Conservation (phyloP, 1,140 invertebrate species). For the Trypoxylus dichotomus region DNA sequence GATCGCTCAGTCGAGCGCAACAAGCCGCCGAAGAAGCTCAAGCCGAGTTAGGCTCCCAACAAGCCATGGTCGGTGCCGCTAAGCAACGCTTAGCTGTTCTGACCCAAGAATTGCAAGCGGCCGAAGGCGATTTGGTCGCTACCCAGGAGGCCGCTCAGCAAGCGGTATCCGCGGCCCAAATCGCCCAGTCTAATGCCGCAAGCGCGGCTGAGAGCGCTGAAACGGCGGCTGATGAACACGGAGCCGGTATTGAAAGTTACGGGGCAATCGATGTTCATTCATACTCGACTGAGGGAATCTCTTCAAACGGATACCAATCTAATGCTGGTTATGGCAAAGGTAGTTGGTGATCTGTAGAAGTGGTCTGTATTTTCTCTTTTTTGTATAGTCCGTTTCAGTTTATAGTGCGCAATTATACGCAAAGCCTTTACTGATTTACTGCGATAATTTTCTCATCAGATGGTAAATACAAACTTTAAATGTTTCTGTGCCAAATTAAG, state of each 20-base stretch:
- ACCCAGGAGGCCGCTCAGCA: slow-evolving; percentile 59
- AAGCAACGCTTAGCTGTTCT: slow-evolving; percentile 57
- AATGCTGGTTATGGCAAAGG: no score
- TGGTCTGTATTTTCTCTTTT: no score
- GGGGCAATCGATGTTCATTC: no score
- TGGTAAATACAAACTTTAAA: no score
- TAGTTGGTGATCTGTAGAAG: no score
- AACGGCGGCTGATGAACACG: slow-evolving; percentile 39
- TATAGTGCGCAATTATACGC: no score
- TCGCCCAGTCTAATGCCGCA: slow-evolving; percentile 60
- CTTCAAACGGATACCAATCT: neutral
- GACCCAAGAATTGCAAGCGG: slow-evolving; percentile 59
- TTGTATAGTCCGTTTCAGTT: no score
- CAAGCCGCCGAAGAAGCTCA: slow-evolving; percentile 59
- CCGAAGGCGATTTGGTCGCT: slow-evolving; percentile 58
- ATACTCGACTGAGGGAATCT: neutral
- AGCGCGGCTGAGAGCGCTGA: slow-evolving; percentile 58
- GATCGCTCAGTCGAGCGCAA: slow-evolving; percentile 57
- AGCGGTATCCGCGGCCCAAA: slow-evolving; percentile 29
- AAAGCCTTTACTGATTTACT: no score
- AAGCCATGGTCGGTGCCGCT: slow-evolving; percentile 61
- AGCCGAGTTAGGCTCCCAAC: slow-evolving; percentile 60
- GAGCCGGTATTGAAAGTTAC: neutral
- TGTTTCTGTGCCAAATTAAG: no score
- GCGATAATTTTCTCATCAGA: no score